phyloP scores from a whole-genome alignment of 2,888 invertebrate genomes.

The Polyploca ridens region DNA sequence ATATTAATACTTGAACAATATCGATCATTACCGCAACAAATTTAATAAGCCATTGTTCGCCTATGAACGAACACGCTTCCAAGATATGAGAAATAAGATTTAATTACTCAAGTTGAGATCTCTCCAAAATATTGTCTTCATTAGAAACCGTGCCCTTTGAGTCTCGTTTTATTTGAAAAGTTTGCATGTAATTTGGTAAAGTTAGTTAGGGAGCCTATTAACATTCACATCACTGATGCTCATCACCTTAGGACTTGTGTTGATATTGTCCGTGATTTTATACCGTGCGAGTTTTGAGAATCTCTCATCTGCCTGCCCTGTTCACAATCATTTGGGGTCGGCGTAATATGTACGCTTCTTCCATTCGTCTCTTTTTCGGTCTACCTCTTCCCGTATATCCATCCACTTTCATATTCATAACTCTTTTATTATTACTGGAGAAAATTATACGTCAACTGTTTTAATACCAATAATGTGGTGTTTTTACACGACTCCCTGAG shows the following conservation, averaged over 20 bases:
- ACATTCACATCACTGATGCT: constrained; percentile 60
- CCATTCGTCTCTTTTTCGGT: too few relatives aligned
- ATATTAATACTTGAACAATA: constrained; percentile 34
- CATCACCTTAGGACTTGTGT: constrained; percentile 41
- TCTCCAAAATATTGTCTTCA: constrained; percentile 79
- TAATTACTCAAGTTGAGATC: constrained; percentile 70
- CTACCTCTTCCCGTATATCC: too few relatives aligned
- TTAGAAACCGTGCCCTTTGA: constrained; percentile 72
- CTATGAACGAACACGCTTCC: constrained; percentile 35
- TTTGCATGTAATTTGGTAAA: constrained; percentile 73
- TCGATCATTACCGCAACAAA: constrained; percentile 61
- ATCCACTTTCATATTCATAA: too few relatives aligned
- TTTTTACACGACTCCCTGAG: too few relatives aligned
- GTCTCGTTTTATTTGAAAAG: constrained; percentile 79
- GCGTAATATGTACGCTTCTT: too few relatives aligned
- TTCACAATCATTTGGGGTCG: too few relatives aligned
- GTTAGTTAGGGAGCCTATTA: constrained; percentile 69
- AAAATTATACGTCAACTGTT: too few relatives aligned
- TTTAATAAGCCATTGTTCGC: constrained; percentile 58
- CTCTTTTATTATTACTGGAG: too few relatives aligned
- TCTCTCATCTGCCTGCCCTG: not conserved
- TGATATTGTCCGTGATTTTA: constrained; percentile 20
- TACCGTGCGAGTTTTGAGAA: not conserved
- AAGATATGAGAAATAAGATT: constrained; percentile 66
- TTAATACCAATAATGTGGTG: too few relatives aligned